A percentile compares a stretch with the other conserved stretches of the same genome.
These are phyloP conservation scores for Strigamia maritima DNA, from an alignment of 2,888 invertebrate species.

Conservation along the genomic window DNA sequence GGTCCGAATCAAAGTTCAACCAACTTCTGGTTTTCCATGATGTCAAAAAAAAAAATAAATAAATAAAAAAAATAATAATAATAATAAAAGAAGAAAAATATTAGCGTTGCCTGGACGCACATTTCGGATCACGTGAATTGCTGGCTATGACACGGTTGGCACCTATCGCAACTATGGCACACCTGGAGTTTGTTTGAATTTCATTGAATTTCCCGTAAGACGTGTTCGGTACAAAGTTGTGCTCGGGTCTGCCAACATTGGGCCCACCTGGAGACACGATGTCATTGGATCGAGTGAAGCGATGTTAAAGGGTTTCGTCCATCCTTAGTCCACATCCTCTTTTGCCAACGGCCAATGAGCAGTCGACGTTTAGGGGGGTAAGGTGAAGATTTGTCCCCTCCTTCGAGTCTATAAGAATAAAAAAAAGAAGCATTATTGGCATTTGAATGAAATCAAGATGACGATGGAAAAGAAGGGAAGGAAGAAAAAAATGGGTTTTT, in stretches of 20 bases:
- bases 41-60: not conserved
- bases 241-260: not conserved
- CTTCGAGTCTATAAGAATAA: not conserved
- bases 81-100: not conserved
- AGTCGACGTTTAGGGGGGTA: not conserved
- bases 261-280: not conserved
- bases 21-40: not conserved
- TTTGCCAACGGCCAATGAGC: not conserved
- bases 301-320: slow-evolving; percentile 5
- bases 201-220: not conserved
- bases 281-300: slow-evolving; percentile 5
- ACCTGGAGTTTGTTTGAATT: not conserved
- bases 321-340: not conserved
- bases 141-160: no score
- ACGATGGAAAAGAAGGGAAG: not conserved
- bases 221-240: not conserved
- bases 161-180: no score
- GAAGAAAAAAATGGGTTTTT: no score
- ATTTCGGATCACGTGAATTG: no score
- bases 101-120: no score
- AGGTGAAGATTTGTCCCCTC: not conserved
- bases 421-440: not conserved
- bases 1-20: not conserved
- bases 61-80: not conserved
- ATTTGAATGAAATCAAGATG: not conserved